Conservation (phyloP, 2,113 vertebrate genomes). For the Irena cyanogastra region DNA sequence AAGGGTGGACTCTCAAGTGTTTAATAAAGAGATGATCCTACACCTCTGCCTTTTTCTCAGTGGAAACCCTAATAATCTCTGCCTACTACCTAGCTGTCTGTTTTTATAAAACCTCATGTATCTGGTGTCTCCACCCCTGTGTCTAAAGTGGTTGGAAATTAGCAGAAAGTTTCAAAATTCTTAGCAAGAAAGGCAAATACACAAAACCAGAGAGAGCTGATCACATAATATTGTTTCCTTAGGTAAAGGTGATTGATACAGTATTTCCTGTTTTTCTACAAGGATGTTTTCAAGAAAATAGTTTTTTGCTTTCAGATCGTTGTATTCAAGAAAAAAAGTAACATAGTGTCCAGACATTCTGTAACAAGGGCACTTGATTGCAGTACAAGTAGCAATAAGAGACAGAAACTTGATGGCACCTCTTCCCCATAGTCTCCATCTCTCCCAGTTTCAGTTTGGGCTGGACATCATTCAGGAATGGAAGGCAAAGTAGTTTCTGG, state of each 20-base stretch:
- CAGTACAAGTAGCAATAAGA: not conserved
- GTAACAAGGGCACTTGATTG: not conserved
- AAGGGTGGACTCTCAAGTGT: slow-evolving; percentile 49
- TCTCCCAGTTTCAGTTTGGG: not conserved
- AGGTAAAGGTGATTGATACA: not conserved
- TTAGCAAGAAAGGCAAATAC: not conserved
- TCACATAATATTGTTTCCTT: not conserved
- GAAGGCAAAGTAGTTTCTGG: not conserved
- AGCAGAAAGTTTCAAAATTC: not conserved
- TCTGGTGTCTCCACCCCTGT: not conserved
- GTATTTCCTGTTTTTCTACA: not conserved
- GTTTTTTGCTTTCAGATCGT: not conserved
- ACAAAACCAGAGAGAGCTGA: not conserved
- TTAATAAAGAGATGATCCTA: slow-evolving; percentile 37
- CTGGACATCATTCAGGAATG: not conserved
- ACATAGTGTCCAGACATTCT: not conserved
- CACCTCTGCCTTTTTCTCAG: slow-evolving; percentile 41
- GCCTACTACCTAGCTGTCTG: not conserved
- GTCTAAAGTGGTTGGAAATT: not conserved
- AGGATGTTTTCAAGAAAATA: not conserved
- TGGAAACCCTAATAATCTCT: slow-evolving; percentile 37
- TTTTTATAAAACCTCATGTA: not conserved
- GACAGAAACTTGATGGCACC: not conserved
- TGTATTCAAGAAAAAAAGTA: not conserved
- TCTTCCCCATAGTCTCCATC: not conserved